Evolutionary conservation across 2,113 vertebrate species (phyloP).

Genomic region (Erythrocercus mccallii): DNA sequence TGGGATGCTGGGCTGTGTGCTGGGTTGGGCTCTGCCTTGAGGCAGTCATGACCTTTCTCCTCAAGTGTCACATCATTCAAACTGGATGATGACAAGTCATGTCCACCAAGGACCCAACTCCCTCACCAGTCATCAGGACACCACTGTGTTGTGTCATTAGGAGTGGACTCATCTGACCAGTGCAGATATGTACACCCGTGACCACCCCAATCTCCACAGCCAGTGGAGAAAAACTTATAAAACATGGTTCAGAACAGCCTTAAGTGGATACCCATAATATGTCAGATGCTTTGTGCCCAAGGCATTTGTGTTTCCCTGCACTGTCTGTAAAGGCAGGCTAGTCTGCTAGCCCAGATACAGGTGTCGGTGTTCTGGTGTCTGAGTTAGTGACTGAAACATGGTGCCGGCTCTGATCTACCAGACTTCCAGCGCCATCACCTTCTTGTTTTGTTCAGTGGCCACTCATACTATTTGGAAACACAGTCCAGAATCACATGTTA

Average conservation of each 20-base stretch:
- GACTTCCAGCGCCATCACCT: neutral
- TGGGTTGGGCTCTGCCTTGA: neutral
- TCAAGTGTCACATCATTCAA: neutral
- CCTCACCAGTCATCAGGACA: neutral
- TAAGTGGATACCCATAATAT: neutral
- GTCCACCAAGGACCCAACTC: neutral
- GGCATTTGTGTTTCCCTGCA: neutral
- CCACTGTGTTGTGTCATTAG: neutral
- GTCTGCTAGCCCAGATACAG: neutral
- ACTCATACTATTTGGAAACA: neutral
- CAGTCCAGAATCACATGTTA: neutral
- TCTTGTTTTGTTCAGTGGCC: neutral
- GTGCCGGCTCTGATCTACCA: neutral
- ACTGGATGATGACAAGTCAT: rapidly evolving
- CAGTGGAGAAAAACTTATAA: neutral
- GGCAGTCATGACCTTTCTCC: neutral
- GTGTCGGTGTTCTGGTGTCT: neutral
- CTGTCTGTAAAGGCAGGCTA: neutral
- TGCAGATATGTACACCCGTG: neutral
- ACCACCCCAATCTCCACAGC: neutral
- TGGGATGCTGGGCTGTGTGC: neutral
- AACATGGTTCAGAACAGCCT: neutral
- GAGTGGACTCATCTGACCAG: neutral
- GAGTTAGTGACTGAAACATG: neutral
- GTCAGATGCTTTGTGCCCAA: neutral